Percentiles rank a stretch among this genome's conserved stretches.
phyloP scores from a whole-genome alignment of 2,888 invertebrate species.

The Stenichneumon culpator region DNA sequence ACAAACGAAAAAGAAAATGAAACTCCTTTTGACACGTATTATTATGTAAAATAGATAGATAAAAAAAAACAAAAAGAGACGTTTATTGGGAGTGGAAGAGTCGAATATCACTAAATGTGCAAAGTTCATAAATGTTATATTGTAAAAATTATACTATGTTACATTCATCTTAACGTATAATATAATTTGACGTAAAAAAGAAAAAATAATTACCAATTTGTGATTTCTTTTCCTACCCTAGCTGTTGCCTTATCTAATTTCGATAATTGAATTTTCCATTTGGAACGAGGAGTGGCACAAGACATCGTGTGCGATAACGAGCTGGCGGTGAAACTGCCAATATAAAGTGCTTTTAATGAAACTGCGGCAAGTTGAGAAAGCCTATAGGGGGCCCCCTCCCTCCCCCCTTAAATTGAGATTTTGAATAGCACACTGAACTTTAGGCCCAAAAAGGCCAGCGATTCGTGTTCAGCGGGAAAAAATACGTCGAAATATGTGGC shows the following conservation, averaged over 20 bases:
- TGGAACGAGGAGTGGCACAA: not conserved
- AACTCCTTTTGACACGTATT: slow-evolving; percentile 58
- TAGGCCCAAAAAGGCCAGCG: too few species aligned
- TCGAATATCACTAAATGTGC: slow-evolving; percentile 75
- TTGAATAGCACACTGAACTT: too few species aligned
- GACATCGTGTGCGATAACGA: not conserved
- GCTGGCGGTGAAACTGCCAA: not conserved
- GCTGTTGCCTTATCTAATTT: not conserved
- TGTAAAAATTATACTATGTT: slow-evolving; percentile 75
- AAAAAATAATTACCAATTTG: slow-evolving; percentile 2
- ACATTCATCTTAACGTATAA: slow-evolving; percentile 71
- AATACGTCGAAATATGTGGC: too few species aligned
- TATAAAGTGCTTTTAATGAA: not conserved
- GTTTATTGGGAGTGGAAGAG: slow-evolving; percentile 69
- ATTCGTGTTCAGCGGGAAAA: too few species aligned
- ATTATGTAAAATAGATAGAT: slow-evolving; percentile 63
- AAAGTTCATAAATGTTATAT: slow-evolving; percentile 77
- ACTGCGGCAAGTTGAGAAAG: not conserved
- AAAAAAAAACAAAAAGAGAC: slow-evolving; percentile 51
- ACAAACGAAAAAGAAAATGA: slow-evolving; percentile 48
- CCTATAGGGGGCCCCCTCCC: too few species aligned
- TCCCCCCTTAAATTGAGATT: too few species aligned
- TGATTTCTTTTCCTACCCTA: slow-evolving; percentile 3
- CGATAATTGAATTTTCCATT: not conserved
- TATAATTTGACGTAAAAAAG: slow-evolving; percentile 70